Base-by-base conservation (phyloP, 1,140 invertebrate genomes). In the Drosophila kepulauana region DNA sequence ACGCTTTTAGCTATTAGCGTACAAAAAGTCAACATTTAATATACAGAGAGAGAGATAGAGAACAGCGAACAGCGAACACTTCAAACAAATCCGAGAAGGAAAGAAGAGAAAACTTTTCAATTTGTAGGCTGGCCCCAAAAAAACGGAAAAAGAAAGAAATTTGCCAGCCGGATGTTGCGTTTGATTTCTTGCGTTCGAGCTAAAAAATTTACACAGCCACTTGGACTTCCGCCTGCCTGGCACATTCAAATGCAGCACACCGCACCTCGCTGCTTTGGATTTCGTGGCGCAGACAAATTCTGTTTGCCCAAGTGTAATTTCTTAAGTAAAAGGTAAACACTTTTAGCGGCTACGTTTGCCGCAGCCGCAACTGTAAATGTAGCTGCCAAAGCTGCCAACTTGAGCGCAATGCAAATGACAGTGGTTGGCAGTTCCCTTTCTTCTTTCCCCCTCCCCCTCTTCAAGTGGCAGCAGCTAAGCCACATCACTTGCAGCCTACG, bases 261-360 rank as follows among this genome's bases (percentile, higher is more conserved):
- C n/a, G 35, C 65, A 28, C 41, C 33, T 35, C 30, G 13, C 33
- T 3, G 46, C 10, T 28, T 10, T 10, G 46, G 5, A 33, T 8
- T 67, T 54, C 68, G 46, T 56, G 46, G 58, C 51, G 66, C 73
- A 89, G 80, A 81, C 85, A 90, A 89, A 89, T 89, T 89, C 81
- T 91, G 79, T 91, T 91, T 91, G 75, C 82, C 59, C 71, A 86
- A 91, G 88, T 85, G 88, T 91, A 91, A 91, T 91, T 91, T 91
- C 88, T 91, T 91, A 91, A 91, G 88, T 91, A 91, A 91, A 91
- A 91, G 84, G 88, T 91, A 91, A 91, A 91, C 88, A 91, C 87
- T 91, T 91, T 77, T 79, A 75, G 79, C 81, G 82, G 51, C 64
- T 38, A 33, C 46, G n/a, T 25, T 43, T 51, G 30, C 35, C 49